Evolutionary conservation across 2,888 invertebrate genomes (phyloP).

Genomic region (Dastarcus helophoroides): DNA sequence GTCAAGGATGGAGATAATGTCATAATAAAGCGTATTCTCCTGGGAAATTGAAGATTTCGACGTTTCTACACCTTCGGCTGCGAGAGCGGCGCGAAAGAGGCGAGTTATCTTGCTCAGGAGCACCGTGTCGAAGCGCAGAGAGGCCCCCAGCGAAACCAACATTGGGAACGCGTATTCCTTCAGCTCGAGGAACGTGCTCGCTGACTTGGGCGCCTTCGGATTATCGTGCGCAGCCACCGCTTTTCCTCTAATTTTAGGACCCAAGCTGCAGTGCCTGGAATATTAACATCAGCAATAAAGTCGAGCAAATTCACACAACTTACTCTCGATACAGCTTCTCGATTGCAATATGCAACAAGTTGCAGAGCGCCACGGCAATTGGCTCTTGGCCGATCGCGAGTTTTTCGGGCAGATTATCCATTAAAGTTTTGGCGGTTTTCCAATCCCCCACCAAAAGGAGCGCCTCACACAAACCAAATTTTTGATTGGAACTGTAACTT

Average conservation of each 20-base stretch:
- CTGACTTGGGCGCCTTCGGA: slow-evolving; percentile 50
- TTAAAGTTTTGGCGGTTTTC: slow-evolving; percentile 70
- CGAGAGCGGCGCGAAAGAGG: slow-evolving; percentile 35
- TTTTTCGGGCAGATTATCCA: slow-evolving; percentile 72
- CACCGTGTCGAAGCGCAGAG: slow-evolving; percentile 76
- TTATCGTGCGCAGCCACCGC: slow-evolving; percentile 42
- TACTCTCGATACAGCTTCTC: slow-evolving; percentile 78
- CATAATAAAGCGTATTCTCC: slow-evolving; percentile 59
- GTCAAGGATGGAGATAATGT: slow-evolving; percentile 77
- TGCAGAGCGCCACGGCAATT: slow-evolving; percentile 65
- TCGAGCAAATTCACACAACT: too few relatives aligned
- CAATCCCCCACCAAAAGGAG: slow-evolving; percentile 82
- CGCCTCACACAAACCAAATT: slow-evolving; percentile 85
- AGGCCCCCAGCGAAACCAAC: slow-evolving; percentile 74
- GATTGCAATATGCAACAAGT: slow-evolving; percentile 70
- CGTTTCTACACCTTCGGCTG: slow-evolving; percentile 27
- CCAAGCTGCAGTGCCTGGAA: slow-evolving; percentile 61
- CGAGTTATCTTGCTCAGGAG: slow-evolving; percentile 77
- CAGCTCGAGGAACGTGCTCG: slow-evolving; percentile 61
- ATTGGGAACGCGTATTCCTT: slow-evolving; percentile 73
- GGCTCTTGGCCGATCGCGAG: slow-evolving; percentile 67
- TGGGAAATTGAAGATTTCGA: slow-evolving; percentile 21
- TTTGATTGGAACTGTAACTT: slow-evolving; percentile 64
- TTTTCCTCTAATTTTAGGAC: slow-evolving; percentile 55
- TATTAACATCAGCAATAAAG: slow-evolving; percentile 7